A percentile compares a stretch with the other conserved stretches of the same genome.
phyloP scores from a whole-genome alignment of 2,113 vertebrate genomes.

The Rhineura floridana region DNA sequence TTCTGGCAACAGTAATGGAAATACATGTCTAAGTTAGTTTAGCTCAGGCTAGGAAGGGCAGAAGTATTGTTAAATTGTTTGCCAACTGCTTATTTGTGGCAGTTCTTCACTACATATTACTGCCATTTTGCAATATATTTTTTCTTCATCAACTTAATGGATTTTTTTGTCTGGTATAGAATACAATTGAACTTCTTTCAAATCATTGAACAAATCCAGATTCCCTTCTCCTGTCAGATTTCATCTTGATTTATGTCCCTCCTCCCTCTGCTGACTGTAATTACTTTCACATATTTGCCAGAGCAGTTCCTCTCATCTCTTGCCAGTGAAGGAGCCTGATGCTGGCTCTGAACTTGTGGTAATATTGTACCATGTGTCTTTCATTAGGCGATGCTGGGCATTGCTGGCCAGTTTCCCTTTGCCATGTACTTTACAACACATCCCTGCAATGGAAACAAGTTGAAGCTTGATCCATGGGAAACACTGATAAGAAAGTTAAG shows the following conservation, averaged over 20 bases:
- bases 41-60: slow-evolving; percentile 5
- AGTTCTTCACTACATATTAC: neutral
- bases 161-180: neutral
- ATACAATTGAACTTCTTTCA: neutral
- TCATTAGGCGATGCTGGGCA: slow-evolving; percentile 45
- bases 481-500: too few relatives aligned
- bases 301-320: slow-evolving; percentile 50
- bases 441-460: accelerated
- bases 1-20: neutral
- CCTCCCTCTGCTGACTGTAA: slow-evolving; percentile 41
- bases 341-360: neutral
- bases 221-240: neutral
- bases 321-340: slow-evolving; percentile 16
- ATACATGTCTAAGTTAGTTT: neutral
- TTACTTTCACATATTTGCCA: slow-evolving; percentile 53
- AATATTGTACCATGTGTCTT: neutral
- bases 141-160: neutral
- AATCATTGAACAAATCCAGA: neutral
- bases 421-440: accelerated
- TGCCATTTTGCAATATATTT: neutral
- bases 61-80: neutral
- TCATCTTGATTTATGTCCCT: slow-evolving; percentile 1
- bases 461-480: neutral
- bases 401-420: neutral
- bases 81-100: neutral